Evolutionary conservation across 2,888 invertebrate species (phyloP), one percentile per base, ranked within the genome.

Genomic region (Neria commutata): DNA sequence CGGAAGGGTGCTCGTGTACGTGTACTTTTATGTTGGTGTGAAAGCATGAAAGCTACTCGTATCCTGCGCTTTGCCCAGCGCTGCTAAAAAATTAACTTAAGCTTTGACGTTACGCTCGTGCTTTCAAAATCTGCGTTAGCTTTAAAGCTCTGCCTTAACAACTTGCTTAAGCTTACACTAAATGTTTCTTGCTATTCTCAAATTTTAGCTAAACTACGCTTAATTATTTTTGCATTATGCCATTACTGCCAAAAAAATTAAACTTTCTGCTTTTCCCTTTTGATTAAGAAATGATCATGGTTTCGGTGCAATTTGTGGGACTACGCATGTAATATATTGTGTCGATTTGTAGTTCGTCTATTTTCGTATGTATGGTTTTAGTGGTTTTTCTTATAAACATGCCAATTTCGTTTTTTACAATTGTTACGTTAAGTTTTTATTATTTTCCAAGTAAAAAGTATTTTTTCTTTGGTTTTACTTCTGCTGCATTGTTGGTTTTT

Each of bases 401-500:
- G 42, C 21, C 4, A 19, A 19, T 42, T 11, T 5, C 42, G 4
- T 19, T 14, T 42, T 37, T 42, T 42, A 4, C 21, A 19, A 45
- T 55, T 58, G 11, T 53, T 45, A 21, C 37, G 25, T 5, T 21
- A 21, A 25, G 19, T 1, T 58, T 16, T 48, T 50, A 19, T 58
- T 45, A 3, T 51, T 58, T 3, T 37, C 56, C 14, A 14, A 5
- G 53, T 24, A 47, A 56, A 56, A 46, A 60, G 57, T 42, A 3
- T 17, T 42, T 42, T 42, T 19, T n/a, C 50, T 56, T 49, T 49
- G 57, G 5, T 24, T 54, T 46, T 37, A 48, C 34, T 54, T 34
- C 46, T 46, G 48, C 34, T 54, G 51, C 34, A 52, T 49, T 40
- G 60, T 25, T 53, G 49, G 10, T 37, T 40, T 49, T 34, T 53